Evolutionary conservation across 2,797 vertebrate genomes (phyloP).

Genomic region (Acomys russatus): DNA sequence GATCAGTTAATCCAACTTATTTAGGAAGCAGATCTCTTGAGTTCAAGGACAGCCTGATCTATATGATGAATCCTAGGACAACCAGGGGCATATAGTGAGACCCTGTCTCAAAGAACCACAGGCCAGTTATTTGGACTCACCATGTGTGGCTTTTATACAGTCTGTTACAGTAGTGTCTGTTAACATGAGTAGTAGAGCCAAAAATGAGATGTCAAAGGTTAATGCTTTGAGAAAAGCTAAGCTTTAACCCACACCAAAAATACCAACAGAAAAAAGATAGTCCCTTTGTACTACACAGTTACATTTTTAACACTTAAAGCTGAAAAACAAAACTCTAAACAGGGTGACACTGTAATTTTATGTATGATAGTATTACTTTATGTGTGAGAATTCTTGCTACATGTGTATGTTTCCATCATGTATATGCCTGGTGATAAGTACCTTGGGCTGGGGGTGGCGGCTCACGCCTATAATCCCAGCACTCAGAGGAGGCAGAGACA

Average conservation of each 20-base stretch:
- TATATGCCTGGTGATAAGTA: neutral
- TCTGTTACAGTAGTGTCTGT: neutral
- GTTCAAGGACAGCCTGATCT: neutral
- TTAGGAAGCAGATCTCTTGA: neutral
- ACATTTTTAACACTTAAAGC: neutral
- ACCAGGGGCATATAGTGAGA: neutral
- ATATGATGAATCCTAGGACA: neutral
- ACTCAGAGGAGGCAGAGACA: too few relatives aligned
- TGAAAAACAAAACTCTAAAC: neutral
- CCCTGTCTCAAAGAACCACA: neutral
- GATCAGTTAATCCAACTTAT: neutral
- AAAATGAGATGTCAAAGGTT: neutral
- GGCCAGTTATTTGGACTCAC: neutral
- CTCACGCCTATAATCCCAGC: too few relatives aligned
- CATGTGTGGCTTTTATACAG: neutral
- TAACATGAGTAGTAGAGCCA: neutral
- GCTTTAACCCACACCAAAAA: neutral
- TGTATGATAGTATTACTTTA: neutral
- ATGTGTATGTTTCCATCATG: neutral
- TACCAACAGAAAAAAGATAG: neutral
- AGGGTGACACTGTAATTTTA: neutral
- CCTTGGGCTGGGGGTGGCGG: too few relatives aligned
- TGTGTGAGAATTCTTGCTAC: neutral
- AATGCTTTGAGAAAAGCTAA: neutral
- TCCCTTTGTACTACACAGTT: neutral